Evolutionary conservation across 2,797 vertebrate genomes (phyloP).

Genomic region (Ataeniobius toweri): DNA sequence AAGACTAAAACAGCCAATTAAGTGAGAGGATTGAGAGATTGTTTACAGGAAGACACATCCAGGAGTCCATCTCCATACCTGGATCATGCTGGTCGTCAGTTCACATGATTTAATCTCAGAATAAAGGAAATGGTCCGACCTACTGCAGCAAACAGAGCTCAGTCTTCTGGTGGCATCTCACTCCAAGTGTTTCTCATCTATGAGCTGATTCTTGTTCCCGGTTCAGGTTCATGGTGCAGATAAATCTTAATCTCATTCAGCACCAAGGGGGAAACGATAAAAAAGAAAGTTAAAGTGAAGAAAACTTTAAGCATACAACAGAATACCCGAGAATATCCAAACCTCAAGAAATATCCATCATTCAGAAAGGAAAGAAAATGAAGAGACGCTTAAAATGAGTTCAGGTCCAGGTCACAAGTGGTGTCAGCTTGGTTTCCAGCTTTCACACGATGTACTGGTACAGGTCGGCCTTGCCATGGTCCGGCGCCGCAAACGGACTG

Average conservation of each 20-base stretch:
- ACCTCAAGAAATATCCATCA: background rate
- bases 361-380: conserved; percentile 35
- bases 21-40: background rate
- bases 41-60: conserved; percentile 50
- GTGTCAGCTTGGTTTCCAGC: conserved; percentile 49
- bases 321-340: conserved; percentile 45
- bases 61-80: conserved; percentile 12
- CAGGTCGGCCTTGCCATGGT: conserved; percentile 93
- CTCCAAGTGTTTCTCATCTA: conserved; percentile 28
- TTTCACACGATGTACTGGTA: conserved; percentile 98
- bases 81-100: conserved; percentile 31
- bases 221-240: background rate
- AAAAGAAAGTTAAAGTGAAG: conserved; percentile 4
- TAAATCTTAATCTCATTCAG: conserved; percentile 51
- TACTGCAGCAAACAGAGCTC: conserved; percentile 24
- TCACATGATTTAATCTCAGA: conserved; percentile 45
- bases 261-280: conserved; percentile 38
- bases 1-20: conserved; percentile 39
- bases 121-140: conserved; percentile 52
- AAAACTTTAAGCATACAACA: conserved; percentile 20
- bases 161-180: conserved; percentile 6
- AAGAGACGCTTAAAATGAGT: conserved; percentile 65
- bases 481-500: conserved; percentile 92
- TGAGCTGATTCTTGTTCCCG: background rate
- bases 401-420: conserved; percentile 65